Percentiles rank a stretch among this genome's conserved stretches.
Evolutionary conservation across 2,888 invertebrate genomes (phyloP).

Genomic region (Calliphora vomitoria): DNA sequence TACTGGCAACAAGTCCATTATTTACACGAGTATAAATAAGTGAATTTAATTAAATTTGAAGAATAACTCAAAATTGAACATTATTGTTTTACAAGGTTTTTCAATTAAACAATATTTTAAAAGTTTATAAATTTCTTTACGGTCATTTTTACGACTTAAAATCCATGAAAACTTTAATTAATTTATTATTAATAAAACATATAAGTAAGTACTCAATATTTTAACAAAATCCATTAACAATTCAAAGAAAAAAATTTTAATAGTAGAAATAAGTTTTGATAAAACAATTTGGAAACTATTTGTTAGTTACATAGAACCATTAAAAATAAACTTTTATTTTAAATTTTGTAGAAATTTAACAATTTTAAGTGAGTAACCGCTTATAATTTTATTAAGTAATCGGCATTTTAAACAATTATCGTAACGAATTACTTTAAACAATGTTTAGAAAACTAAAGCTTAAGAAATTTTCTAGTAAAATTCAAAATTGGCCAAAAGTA

Average conservation of each 20-base stretch:
- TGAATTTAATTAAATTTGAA: background rate
- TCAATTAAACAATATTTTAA: conserved; percentile 6
- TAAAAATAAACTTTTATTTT: too few relatives aligned
- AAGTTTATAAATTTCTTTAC: background rate
- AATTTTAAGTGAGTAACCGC: background rate
- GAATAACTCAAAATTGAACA: background rate
- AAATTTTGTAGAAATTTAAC: background rate
- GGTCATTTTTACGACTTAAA: background rate
- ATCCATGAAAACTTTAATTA: background rate
- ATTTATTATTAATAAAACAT: background rate
- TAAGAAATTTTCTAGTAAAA: background rate
- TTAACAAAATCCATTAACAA: too few relatives aligned
- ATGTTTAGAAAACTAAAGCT: too few relatives aligned
- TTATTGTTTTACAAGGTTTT: conserved; percentile 25
- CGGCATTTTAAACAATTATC: too few relatives aligned
- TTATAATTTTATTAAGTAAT: background rate
- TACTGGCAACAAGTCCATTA: background rate
- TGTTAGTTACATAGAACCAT: too few relatives aligned
- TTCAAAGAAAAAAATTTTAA: too few relatives aligned
- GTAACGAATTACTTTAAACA: background rate
- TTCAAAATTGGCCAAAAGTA: background rate
- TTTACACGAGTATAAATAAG: background rate
- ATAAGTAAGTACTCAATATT: too few relatives aligned
- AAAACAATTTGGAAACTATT: too few relatives aligned
- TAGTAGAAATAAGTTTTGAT: too few relatives aligned